Percentiles rank a stretch among this genome's conserved stretches.
These are phyloP conservation scores for Cepaea nemoralis DNA, from an alignment of 1,140 invertebrate genomes.

Conservation along the genomic window DNA sequence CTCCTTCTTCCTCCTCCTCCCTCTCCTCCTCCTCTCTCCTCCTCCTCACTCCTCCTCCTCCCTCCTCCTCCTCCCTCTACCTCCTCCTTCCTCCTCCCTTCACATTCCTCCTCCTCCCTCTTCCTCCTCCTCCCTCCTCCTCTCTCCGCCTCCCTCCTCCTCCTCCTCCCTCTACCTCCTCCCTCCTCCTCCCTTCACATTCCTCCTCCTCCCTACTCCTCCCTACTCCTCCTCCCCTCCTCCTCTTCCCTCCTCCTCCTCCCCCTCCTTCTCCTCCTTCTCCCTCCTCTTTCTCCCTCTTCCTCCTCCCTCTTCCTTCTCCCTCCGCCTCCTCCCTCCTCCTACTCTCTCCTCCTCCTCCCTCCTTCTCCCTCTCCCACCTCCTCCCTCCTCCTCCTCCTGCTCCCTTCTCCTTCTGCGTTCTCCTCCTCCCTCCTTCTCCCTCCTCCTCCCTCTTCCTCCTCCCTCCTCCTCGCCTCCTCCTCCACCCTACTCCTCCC, in stretches of 20 bases:
- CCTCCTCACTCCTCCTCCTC: neutral
- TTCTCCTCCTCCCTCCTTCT: neutral
- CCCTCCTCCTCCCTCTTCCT: neutral
- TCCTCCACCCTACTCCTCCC: too few species aligned
- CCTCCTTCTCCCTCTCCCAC: slow-evolving; percentile 18
- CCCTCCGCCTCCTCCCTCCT: too few species aligned
- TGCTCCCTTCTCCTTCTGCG: too few species aligned
- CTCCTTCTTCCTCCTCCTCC: neutral
- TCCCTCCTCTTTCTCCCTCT: slow-evolving; percentile 17
- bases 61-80: neutral
- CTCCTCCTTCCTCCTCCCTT: slow-evolving; percentile 5
- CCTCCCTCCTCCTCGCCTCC: too few species aligned
- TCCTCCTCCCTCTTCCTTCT: neutral
- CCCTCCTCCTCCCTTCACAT: neutral
- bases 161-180: neutral
- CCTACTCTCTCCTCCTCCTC: too few species aligned
- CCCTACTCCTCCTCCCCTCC: too few species aligned
- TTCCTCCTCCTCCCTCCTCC: neutral
- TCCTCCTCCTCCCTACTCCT: too few species aligned
- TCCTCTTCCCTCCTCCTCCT: slow-evolving; percentile 3
- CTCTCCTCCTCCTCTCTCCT: neutral
- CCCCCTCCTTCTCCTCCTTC: neutral
- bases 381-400: neutral
- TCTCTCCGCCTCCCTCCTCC: too few species aligned
- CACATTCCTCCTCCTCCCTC: too few species aligned